Percentiles rank a stretch among this genome's conserved stretches.
phyloP scores from a whole-genome alignment of 2,797 vertebrate genomes.

The Enoplosus armatus region DNA sequence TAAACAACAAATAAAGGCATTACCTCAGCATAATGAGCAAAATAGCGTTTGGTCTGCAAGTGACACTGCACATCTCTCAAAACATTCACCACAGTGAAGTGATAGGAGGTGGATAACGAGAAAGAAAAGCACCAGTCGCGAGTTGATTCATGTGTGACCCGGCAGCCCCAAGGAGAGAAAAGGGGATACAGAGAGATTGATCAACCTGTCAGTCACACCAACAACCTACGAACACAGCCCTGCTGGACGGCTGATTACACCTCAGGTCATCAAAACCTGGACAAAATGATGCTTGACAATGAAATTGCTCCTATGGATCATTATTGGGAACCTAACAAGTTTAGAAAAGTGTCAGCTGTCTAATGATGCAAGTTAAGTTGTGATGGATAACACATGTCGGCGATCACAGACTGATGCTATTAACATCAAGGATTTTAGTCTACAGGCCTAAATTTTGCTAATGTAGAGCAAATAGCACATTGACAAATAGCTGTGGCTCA shows the following conservation, averaged over 20 bases:
- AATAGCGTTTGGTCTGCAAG: conserved; percentile 49
- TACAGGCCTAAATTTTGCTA: conserved; percentile 25
- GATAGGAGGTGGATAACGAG: conserved; percentile 49
- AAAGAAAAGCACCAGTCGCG: conserved; percentile 29
- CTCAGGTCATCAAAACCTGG: conserved; percentile 64
- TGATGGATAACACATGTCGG: conserved; percentile 83
- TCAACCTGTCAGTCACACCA: conserved; percentile 58
- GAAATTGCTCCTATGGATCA: conserved; percentile 74
- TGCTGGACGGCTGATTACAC: conserved; percentile 65
- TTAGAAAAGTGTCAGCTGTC: conserved; percentile 72
- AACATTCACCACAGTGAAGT: conserved; percentile 55
- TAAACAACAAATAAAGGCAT: conserved; percentile 77
- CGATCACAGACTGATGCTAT: conserved; percentile 56
- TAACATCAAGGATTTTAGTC: conserved; percentile 49
- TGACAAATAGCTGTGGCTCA: conserved; percentile 38
- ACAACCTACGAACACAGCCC: conserved; percentile 22
- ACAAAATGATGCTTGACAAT: conserved; percentile 76
- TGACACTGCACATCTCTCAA: conserved; percentile 67
- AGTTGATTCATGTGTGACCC: conserved; percentile 38
- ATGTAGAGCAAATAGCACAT: conserved; percentile 37
- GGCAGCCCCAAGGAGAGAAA: conserved; percentile 42
- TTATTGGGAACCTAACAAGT: conserved; percentile 75
- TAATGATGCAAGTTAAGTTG: conserved; percentile 70
- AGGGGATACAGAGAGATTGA: conserved; percentile 35
- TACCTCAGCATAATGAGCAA: conserved; percentile 76